A percentile compares a stretch with the other conserved stretches of the same genome.
phyloP scores from a whole-genome alignment of 2,888 invertebrate genomes.

The Dromius quadrimaculatus region DNA sequence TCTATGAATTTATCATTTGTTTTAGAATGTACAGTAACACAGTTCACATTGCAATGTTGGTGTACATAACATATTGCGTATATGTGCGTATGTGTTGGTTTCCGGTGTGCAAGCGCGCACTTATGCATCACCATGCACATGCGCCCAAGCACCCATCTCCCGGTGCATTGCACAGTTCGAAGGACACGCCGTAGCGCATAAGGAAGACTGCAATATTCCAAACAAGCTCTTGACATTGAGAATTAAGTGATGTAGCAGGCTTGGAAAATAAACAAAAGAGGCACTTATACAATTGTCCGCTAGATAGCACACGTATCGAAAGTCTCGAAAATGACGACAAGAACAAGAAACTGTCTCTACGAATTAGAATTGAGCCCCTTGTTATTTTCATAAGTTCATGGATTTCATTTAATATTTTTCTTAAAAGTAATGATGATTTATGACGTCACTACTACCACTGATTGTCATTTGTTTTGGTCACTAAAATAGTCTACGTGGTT shows the following conservation, averaged over 20 bases:
- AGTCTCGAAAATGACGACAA: too few relatives aligned
- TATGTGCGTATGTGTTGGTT: slow-evolving; percentile 23
- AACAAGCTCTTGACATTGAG: neutral
- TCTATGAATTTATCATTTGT: too few relatives aligned
- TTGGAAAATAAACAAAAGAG: slow-evolving; percentile 7
- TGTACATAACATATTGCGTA: slow-evolving; percentile 12
- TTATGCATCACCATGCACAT: neutral
- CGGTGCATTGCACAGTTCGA: slow-evolving; percentile 45
- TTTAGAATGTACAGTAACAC: neutral
- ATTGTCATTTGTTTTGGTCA: too few relatives aligned
- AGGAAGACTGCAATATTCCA: slow-evolving; percentile 32
- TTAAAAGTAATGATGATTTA: too few relatives aligned
- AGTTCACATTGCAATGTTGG: slow-evolving; percentile 16
- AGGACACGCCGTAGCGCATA: slow-evolving; percentile 42
- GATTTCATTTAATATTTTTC: too few relatives aligned
- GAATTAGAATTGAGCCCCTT: too few relatives aligned
- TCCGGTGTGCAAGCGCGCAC: slow-evolving; percentile 19
- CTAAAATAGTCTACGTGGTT: too few relatives aligned
- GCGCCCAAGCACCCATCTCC: slow-evolving; percentile 20
- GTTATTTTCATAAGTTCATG: too few relatives aligned
- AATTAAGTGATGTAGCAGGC: slow-evolving; percentile 1
- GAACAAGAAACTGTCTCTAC: too few relatives aligned
- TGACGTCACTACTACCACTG: too few relatives aligned
- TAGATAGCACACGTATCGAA: too few relatives aligned
- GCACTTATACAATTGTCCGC: too few relatives aligned